Conservation (phyloP, 2,797 vertebrate genomes). For the Psittacula derbiana region DNA sequence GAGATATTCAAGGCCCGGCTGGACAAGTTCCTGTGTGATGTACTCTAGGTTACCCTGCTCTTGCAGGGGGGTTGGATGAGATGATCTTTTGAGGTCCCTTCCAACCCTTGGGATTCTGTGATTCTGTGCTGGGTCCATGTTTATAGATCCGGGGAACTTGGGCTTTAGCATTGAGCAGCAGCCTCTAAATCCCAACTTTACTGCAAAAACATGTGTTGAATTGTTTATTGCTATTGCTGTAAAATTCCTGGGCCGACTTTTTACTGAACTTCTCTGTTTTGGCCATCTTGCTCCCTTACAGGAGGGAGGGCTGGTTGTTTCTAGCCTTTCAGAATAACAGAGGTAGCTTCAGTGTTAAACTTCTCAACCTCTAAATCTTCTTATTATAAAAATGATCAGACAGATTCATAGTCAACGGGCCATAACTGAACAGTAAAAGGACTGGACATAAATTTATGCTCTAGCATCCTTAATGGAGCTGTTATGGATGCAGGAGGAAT, state of each 20-base stretch:
- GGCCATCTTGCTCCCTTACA: accelerated
- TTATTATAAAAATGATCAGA: background rate
- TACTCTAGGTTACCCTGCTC: too few species aligned
- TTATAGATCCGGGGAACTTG: background rate
- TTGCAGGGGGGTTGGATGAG: too few species aligned
- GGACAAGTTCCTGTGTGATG: too few species aligned
- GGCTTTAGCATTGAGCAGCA: background rate
- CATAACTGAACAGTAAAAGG: background rate
- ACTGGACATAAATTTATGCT: background rate
- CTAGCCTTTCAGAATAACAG: background rate
- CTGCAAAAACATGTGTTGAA: background rate
- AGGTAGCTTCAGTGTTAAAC: background rate
- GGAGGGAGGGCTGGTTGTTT: background rate
- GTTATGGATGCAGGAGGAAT: background rate
- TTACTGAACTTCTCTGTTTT: background rate
- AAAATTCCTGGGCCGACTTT: background rate
- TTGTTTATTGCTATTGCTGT: background rate
- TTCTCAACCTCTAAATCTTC: background rate
- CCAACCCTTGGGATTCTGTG: too few species aligned
- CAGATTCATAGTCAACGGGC: background rate
- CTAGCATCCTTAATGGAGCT: background rate
- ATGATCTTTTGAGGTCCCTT: too few species aligned
- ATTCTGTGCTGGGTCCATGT: background rate
- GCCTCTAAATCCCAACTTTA: background rate
- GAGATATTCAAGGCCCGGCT: too few species aligned